Evolutionary conservation across 2,113 vertebrate genomes (phyloP).

Genomic region (Pardalotus punctatus): DNA sequence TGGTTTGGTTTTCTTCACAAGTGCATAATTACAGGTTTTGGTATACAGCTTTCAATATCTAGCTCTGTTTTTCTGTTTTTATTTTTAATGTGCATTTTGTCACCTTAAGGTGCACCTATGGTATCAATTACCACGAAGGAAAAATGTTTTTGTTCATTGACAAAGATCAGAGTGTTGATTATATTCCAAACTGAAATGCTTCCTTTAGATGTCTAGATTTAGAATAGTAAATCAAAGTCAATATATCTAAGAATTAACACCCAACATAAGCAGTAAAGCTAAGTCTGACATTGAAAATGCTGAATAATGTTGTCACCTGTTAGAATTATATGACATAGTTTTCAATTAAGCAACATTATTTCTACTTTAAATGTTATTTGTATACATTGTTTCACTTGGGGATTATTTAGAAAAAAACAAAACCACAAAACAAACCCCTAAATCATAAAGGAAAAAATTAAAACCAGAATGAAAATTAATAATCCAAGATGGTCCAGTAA

Average conservation of each 20-base stretch:
- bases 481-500: neutral
- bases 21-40: neutral
- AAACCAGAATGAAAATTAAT: neutral
- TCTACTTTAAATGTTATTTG: neutral
- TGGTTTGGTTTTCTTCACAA: neutral
- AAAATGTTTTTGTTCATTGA: neutral
- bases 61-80: neutral
- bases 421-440: too few species aligned
- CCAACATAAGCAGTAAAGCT: neutral
- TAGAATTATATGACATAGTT: neutral
- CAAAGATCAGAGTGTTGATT: neutral
- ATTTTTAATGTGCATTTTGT: neutral
- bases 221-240: neutral
- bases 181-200: neutral
- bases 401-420: neutral
- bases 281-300: neutral
- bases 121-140: neutral
- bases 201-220: neutral
- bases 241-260: neutral
- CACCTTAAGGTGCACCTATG: neutral
- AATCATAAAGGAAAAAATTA: neutral
- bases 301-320: neutral
- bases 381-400: neutral
- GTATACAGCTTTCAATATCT: neutral
- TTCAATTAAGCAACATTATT: neutral